Conservation (phyloP, 2,888 invertebrate species). For the Meiosimyza platycephala region DNA sequence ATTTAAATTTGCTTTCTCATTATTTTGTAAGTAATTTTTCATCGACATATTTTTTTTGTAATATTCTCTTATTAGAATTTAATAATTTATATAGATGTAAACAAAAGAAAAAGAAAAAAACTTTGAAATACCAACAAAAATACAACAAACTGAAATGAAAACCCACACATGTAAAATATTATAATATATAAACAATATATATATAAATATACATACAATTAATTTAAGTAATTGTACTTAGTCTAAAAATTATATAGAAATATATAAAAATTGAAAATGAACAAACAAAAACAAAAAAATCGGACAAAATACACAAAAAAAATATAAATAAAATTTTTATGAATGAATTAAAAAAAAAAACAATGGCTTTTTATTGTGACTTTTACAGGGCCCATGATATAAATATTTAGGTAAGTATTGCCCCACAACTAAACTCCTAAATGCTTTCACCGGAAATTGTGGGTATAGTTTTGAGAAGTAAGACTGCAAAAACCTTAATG, state of each 20-base stretch:
- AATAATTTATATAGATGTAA: conserved; percentile 50
- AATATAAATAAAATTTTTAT: conserved; percentile 61
- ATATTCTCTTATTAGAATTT: conserved; percentile 41
- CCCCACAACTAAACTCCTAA: too few species aligned
- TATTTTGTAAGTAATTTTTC: conserved; percentile 24
- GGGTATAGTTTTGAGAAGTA: too few species aligned
- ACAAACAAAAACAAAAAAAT: conserved; percentile 50
- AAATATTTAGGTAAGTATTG: too few species aligned
- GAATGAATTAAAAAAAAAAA: conserved; percentile 59
- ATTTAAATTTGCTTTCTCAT: background rate
- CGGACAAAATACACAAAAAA: conserved; percentile 55
- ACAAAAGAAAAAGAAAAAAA: conserved; percentile 39
- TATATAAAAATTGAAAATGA: conserved; percentile 54
- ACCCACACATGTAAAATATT: conserved; percentile 46
- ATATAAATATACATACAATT: conserved; percentile 50
- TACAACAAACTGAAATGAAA: conserved; percentile 48
- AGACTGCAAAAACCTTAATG: too few species aligned
- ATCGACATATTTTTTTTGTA: conserved; percentile 13
- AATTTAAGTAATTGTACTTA: conserved; percentile 53
- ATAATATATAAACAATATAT: conserved; percentile 52
- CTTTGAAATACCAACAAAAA: conserved; percentile 38
- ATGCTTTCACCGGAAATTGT: too few species aligned
- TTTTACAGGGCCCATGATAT: too few species aligned
- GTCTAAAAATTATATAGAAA: conserved; percentile 62
- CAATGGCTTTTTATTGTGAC: conserved; percentile 46